Evolutionary conservation across 2,888 invertebrate species (phyloP).

Genomic region (Euzetes globulus): DNA sequence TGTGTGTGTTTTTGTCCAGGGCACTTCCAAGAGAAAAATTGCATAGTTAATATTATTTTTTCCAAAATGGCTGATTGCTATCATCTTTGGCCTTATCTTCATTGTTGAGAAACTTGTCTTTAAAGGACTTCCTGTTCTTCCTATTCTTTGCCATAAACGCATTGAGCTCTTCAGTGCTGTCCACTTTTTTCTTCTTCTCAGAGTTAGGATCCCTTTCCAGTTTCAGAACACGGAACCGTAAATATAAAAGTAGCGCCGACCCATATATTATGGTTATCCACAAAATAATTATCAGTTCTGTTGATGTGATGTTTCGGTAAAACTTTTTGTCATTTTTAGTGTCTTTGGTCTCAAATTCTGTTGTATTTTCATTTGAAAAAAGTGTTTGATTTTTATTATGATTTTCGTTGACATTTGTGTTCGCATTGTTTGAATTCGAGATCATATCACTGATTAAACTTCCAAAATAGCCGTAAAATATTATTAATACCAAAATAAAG

Average conservation of each 20-base stretch:
- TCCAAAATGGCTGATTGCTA: constrained; percentile 6
- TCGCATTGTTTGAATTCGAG: background rate
- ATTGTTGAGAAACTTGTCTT: background rate
- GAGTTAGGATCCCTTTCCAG: constrained; percentile 13
- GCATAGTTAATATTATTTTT: background rate
- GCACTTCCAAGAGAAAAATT: background rate
- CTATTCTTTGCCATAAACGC: background rate
- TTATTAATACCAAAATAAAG: constrained; percentile 1
- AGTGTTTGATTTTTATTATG: background rate
- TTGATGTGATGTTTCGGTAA: constrained; percentile 4
- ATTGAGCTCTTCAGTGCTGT: constrained; percentile 16
- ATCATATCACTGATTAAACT: constrained; percentile 8
- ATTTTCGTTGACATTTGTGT: background rate
- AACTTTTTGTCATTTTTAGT: background rate
- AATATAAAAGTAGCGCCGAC: background rate
- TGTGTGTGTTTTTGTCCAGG: too few relatives aligned
- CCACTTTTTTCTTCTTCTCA: background rate
- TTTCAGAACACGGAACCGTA: background rate
- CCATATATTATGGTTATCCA: constrained; percentile 11
- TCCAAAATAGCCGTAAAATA: constrained; percentile 15
- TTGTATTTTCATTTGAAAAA: background rate
- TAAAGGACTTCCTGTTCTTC: background rate
- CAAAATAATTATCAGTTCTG: constrained; percentile 13
- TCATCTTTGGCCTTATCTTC: background rate
- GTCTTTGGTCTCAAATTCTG: background rate